These are phyloP conservation scores for Lithophane socia DNA, from an alignment of 2,888 invertebrate genomes.

Conservation along the genomic window DNA sequence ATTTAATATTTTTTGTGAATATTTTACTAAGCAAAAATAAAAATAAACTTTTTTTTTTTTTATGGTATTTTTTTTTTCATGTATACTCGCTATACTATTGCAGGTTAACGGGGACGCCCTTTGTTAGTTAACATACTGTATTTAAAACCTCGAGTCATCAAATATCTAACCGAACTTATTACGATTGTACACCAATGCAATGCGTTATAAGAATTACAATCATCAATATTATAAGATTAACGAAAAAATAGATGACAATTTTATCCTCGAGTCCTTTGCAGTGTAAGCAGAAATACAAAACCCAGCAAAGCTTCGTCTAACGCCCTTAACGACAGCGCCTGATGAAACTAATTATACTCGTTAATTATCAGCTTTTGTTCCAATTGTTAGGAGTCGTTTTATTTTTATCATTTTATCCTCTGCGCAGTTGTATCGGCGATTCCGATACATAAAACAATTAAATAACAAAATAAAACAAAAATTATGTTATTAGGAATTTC, in stretches of 20 bases:
- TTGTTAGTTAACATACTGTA: no score
- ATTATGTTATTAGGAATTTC: background rate
- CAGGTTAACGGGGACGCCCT: no score
- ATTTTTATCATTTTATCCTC: conserved; percentile 32
- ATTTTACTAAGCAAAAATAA: no score
- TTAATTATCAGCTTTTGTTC: conserved; percentile 51
- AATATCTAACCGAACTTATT: background rate
- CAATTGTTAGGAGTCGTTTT: conserved; percentile 29
- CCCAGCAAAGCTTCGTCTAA: conserved; percentile 28
- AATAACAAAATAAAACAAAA: no score
- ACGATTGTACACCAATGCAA: background rate
- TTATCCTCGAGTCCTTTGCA: conserved; percentile 21
- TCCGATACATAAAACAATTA: conserved; percentile 5
- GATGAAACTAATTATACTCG: conserved; percentile 59
- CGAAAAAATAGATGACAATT: conserved; percentile 24
- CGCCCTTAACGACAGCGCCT: conserved; percentile 36
- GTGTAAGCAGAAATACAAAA: conserved; percentile 38
- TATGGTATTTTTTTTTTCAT: no score
- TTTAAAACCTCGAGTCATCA: background rate
- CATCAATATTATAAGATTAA: conserved; percentile 17
- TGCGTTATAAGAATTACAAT: background rate
- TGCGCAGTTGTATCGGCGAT: conserved; percentile 1
- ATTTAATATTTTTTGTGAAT: no score
- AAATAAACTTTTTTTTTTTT: no score
- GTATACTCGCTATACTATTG: no score